Evolutionary conservation across 2,888 invertebrate genomes (phyloP), one percentile per base, ranked within the genome.

Genomic region (Polia nebulosa): DNA sequence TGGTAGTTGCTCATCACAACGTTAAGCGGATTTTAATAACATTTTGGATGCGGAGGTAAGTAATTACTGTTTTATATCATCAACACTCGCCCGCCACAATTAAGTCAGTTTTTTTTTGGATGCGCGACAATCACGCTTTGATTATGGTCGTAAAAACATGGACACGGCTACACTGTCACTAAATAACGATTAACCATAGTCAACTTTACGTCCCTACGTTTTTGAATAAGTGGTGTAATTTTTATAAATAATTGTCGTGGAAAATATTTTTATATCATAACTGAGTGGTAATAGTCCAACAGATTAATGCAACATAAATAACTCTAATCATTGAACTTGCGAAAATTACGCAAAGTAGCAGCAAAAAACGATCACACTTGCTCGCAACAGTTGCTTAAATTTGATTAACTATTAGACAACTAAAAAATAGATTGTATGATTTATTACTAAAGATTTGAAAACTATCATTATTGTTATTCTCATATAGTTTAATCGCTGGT

Each of bases 11-110:
- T 76, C 78, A 84, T 83, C 86, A 87, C 68, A 90, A 88, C 89
- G 89, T 92, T 95, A 95, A 95, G 93, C 91, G 92, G 84, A 92
- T 94, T 95, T 95, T 95, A 95, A 95, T 95, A 95, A 94, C 94
- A 90, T 92, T 93, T 92, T 84, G 90, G 89, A 86, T 90, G 89
- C 89, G 89, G 87, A 88, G 88, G 87, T 89, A 88, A 88, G 91
- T 94, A 95, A 95, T 95, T 95, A 95, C 91, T 90, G 91, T 93
- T 92, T n/a, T 93, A 93, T 93, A 90, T 91, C 93, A 93, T 94
- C 94, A 94, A 94, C 95, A 94, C 95, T 92, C 91, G 87, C 85
- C 90, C 85, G 87, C 87, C 92, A 94, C 92, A 94, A 95, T 95
- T 94, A 95, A 94, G 90, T 92, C 86, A 84, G 87, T 90, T 92